phyloP scores from a whole-genome alignment of 2,113 vertebrate genomes.

The Labeo rohita region DNA sequence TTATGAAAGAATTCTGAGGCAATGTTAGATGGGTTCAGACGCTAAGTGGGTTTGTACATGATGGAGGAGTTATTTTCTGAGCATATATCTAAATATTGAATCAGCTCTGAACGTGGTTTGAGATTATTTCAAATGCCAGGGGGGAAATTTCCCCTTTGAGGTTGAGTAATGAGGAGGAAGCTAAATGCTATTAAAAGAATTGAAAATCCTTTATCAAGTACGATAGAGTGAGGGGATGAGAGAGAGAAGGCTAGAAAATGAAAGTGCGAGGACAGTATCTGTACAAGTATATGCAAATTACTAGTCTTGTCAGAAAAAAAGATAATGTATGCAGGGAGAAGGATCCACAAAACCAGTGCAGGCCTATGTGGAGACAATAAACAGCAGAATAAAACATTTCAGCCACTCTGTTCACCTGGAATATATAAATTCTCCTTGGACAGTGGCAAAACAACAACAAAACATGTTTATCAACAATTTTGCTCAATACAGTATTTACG shows the following conservation, averaged over 20 bases:
- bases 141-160: neutral
- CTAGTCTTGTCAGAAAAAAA: slow-evolving; percentile 2
- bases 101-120: neutral
- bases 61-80: neutral
- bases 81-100: slow-evolving; percentile 21
- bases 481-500: neutral
- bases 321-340: neutral
- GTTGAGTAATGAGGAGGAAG: neutral
- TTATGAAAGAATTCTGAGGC: neutral
- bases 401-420: neutral
- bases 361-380: neutral
- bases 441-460: neutral
- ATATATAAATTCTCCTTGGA: neutral
- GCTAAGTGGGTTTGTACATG: neutral
- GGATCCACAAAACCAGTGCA: neutral
- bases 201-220: neutral
- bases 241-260: neutral
- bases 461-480: neutral
- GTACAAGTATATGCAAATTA: slow-evolving; percentile 15
- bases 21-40: neutral
- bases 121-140: neutral
- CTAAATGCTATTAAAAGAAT: slow-evolving; percentile 6
- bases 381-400: neutral
- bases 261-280: neutral
- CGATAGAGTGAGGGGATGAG: neutral